phyloP scores from a whole-genome alignment of 1,140 invertebrate species.

The Anoplophora glabripennis region DNA sequence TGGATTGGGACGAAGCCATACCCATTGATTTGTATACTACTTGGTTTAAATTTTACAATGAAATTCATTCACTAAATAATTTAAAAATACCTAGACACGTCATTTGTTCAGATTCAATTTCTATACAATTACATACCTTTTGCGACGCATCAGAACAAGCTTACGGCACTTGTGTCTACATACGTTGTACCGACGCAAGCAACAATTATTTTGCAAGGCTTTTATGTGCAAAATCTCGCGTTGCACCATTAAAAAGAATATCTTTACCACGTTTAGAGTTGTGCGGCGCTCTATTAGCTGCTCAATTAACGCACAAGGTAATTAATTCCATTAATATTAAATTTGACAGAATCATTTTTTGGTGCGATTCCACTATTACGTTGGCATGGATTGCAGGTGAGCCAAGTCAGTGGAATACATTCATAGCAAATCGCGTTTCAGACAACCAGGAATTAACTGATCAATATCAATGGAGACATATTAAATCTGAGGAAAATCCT shows the following conservation, averaged over 20 bases:
- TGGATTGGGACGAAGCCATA: constrained; percentile 1
- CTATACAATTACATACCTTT: not conserved
- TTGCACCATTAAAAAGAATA: not conserved
- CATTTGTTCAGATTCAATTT: not conserved
- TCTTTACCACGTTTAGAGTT: constrained; percentile 7
- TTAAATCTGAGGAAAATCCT: too few relatives aligned
- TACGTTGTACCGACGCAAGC: not conserved
- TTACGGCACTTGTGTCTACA: constrained; percentile 7
- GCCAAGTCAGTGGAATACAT: not conserved
- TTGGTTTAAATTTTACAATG: not conserved
- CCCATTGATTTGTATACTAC: not conserved
- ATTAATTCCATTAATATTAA: not conserved
- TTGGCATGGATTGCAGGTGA: not conserved
- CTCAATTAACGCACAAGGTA: not conserved
- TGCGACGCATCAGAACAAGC: constrained; percentile 1
- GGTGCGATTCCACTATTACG: not conserved
- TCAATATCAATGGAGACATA: too few relatives aligned
- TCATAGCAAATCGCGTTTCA: constrained; percentile 26
- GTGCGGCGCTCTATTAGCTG: not conserved
- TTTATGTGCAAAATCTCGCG: not conserved
- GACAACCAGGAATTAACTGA: too few relatives aligned
- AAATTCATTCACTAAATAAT: not conserved
- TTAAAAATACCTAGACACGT: not conserved
- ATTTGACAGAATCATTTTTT: not conserved
- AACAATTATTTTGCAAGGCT: not conserved